Evolutionary conservation across 2,888 invertebrate species (phyloP), one percentile per base, ranked within the genome.

Genomic region (Eupithecia subumbrata): DNA sequence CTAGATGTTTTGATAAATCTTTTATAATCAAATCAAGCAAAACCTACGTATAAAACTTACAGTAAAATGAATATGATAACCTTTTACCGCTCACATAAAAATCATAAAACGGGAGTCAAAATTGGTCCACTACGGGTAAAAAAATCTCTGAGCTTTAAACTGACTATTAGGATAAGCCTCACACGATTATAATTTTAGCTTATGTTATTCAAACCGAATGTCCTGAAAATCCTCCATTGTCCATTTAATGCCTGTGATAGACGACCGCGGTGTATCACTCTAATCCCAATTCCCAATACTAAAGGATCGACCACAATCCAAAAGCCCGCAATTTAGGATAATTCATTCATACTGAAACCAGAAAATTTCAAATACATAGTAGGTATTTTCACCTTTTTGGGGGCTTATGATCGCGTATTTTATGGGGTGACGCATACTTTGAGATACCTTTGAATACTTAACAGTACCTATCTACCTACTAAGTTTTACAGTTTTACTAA

Each of bases 241-340:
- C 81, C 78, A 75, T 80, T 77, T 82, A 79, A 82, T 82, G 79
- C n/a, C 68, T 73, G 80, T 83, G 84, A 88, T 84, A 82, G 83
- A 87, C 84, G 85, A 83, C 84, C 84, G 79, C 82, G 81, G 78
- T 60, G 25, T 83, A 84, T 82, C 82, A 78, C 81, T 81, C 81
- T 85, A 85, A 87, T 85, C 85, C 85, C 80, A 8, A 82, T 84
- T 84, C 80, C 81, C 83, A 82, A 83, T 83, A 82, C 83, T 80
- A 86, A 87, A 85, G 86, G 88, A 87, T 85, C 83, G 80, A 84
- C 89, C 88, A 83, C 86, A 88, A 89, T 86, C 86, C 85, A 79
- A 85, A 85, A 80, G 85, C 82, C 60, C 80, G 82, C 87, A 86
- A 89, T 89, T 88, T 86, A 81, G 81, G 78, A 84, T 85, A 87